Conservation (phyloP, 1,140 invertebrate genomes). For the Luehdorfia chinensis region DNA sequence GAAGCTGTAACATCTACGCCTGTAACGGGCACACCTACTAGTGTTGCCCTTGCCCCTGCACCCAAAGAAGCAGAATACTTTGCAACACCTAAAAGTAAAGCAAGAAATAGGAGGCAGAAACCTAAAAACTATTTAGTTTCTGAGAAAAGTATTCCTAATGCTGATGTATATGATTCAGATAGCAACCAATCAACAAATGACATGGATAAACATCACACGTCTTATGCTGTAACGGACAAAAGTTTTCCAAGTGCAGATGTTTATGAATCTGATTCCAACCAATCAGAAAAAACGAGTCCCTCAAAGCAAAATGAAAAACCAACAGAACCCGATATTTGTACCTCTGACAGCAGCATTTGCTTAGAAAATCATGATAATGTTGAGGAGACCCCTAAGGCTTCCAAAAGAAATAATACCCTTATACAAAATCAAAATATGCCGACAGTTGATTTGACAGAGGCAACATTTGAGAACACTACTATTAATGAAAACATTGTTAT, state of each 20-base stretch:
- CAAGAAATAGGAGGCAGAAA: slow-evolving; percentile 57
- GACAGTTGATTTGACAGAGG: slow-evolving; percentile 40
- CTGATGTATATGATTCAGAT: slow-evolving; percentile 66
- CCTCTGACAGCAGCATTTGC: slow-evolving; percentile 30
- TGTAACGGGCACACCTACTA: slow-evolving; percentile 10
- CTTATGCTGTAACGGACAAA: slow-evolving; percentile 44
- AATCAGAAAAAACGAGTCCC: slow-evolving; percentile 32
- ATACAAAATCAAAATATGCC: slow-evolving; percentile 12
- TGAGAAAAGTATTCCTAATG: slow-evolving; percentile 48
- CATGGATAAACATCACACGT: slow-evolving; percentile 32
- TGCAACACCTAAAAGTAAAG: slow-evolving; percentile 72
- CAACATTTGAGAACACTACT: slow-evolving; percentile 22
- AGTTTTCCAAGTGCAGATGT: slow-evolving; percentile 48
- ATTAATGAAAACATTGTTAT: slow-evolving; percentile 59
- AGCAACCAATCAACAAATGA: slow-evolving; percentile 59
- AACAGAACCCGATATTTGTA: slow-evolving; percentile 23
- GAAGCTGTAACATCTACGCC: slow-evolving; percentile 50
- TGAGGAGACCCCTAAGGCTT: slow-evolving; percentile 15
- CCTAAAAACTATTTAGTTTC: slow-evolving; percentile 48
- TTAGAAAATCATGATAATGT: slow-evolving; percentile 22
- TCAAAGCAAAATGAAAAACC: slow-evolving; percentile 18
- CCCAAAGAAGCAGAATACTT: slow-evolving; percentile 49
- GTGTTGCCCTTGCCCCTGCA: slow-evolving; percentile 1
- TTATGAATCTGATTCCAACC: slow-evolving; percentile 58
- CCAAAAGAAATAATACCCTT: neutral